Evolutionary conservation across 2,888 invertebrate species (phyloP), one percentile per base, ranked within the genome.

Genomic region (Eremobia ochroleuca): DNA sequence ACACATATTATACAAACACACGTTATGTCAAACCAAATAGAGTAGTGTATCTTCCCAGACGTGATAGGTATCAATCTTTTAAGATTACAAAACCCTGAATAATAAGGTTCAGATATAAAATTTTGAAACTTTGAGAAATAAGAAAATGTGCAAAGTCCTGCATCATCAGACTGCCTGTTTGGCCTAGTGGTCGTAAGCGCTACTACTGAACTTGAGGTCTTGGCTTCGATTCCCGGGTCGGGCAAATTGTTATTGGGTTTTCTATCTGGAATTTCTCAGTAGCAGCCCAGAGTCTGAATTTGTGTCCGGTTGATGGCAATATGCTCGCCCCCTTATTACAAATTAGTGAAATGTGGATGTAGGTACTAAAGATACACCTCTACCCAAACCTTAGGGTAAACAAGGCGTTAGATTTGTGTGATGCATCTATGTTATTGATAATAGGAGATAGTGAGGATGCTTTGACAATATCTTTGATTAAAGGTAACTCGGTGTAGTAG

Each of bases 391-490:
- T n/a, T n/a, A n/a, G 9, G 4, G 52, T 4, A n/a, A 9, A 52
- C 25, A n/a, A n/a, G 52, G 9, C 52, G 52, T 52, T 25, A n/a
- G 1, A n/a, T 25, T n/a, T 52, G n/a, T 52, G 11, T 52, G n/a
- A n/a, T 52, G 52, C 52, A 52, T n/a, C n/a, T 52, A 11, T 52
- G 4, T 52, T 52, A 52, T 9, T 3, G 11, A 52, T 4, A n/a
- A 11, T n/a, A 55, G 11, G 25, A n/a, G n/a, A 59, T 28, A 59
- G 59, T 18, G 59, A 28, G 18, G 18, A 59, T 28, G 49, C 2
- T 58, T 5, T 58, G 69, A 31, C 25, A n/a, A 52, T 52, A 52
- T 65, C 6, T 66, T 73, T 34, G 43, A 68, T 58, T 31, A 67
- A 34, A 58, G 59, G 18, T 59, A 55, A 13, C n/a, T 55, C 55